Base-by-base conservation (phyloP, 2,888 invertebrate genomes). In the Polylopha cassiicola region DNA sequence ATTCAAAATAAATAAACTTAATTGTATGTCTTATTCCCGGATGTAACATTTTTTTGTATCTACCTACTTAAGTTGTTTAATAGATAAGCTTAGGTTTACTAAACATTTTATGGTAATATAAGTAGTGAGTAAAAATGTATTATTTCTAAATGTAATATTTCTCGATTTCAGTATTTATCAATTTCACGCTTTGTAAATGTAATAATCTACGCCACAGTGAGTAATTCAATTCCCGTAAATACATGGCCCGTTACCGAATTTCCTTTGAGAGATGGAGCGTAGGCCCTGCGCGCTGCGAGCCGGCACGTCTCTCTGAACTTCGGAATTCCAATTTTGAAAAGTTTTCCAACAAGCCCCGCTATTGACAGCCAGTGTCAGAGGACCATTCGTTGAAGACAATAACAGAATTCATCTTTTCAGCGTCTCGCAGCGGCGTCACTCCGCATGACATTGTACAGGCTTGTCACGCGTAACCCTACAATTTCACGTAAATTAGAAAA, bases 311-410 rank as follows among this genome's bases (percentile, higher is more conserved):
- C 66, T 66, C 73, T 64, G 62, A 81, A 84, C 79, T 82, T 80
- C 58, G 84, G 82, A 84, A 84, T 84, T 84, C 81, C 84, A 84
- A 84, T 84, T 84, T 84, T 81, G 82, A 81, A 82, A 84, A 84
- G 74, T 84, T 84, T 77, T 70, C 70, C 74, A 74, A 77, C 77
- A 75, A 77, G 79, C 74, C 70, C 75, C 71, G 62, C 73, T 78
- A 80, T 81, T 81, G 80, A 81, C 80, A 80, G 76, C 61, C 67
- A 73, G 69, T 78, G 75, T 80, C 78, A 79, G 72, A 72, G 73
- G 65, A 67, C 72, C 68, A 73, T 66, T 66, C 61, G 62, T 46
- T 47, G 45, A 49, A 46, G 51, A 58, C 41, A 41, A 36, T 36
- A 41, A 41, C 36, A 15, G 29, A 34, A 26, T 36, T 41, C 30